Evolutionary conservation across 2,888 invertebrate genomes (phyloP).

Genomic region (Chrysomela aeneicollis): DNA sequence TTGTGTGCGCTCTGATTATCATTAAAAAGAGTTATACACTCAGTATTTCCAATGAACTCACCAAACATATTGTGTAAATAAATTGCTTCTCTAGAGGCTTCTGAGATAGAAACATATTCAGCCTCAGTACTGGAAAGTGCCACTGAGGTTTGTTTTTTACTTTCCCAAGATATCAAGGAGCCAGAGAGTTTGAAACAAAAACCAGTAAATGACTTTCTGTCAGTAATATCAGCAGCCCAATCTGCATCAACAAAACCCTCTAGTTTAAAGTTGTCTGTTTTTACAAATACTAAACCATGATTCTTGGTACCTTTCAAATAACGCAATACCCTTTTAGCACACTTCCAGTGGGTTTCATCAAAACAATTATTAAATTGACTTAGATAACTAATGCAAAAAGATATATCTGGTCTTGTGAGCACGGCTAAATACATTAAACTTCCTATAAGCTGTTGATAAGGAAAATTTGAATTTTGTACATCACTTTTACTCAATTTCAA

Average conservation of each 20-base stretch:
- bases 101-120: slow-evolving; percentile 48
- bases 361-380: slow-evolving; percentile 36
- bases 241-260: slow-evolving; percentile 21
- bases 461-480: background rate
- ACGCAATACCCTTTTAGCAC: slow-evolving; percentile 26
- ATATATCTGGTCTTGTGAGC: slow-evolving; percentile 41
- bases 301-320: slow-evolving; percentile 29
- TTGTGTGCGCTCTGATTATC: slow-evolving; percentile 34
- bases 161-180: slow-evolving; percentile 47
- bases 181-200: slow-evolving; percentile 44
- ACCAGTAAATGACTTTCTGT: slow-evolving; percentile 57
- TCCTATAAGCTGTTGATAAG: slow-evolving; percentile 40
- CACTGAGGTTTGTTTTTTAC: slow-evolving; percentile 48
- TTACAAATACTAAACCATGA: slow-evolving; percentile 9
- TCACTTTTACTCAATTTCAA: slow-evolving; percentile 11
- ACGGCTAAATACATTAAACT: slow-evolving; percentile 32
- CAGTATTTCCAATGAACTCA: slow-evolving; percentile 19
- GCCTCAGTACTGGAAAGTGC: slow-evolving; percentile 45
- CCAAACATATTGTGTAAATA: slow-evolving; percentile 26
- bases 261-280: background rate
- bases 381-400: slow-evolving; percentile 40
- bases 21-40: slow-evolving; percentile 26
- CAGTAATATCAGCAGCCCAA: slow-evolving; percentile 32
- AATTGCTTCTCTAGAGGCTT: slow-evolving; percentile 43
- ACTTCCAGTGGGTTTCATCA: slow-evolving; percentile 37